Evolutionary conservation across 2,113 vertebrate genomes (phyloP), one percentile per base, ranked within the genome.

Genomic region (Elephas maximus): DNA sequence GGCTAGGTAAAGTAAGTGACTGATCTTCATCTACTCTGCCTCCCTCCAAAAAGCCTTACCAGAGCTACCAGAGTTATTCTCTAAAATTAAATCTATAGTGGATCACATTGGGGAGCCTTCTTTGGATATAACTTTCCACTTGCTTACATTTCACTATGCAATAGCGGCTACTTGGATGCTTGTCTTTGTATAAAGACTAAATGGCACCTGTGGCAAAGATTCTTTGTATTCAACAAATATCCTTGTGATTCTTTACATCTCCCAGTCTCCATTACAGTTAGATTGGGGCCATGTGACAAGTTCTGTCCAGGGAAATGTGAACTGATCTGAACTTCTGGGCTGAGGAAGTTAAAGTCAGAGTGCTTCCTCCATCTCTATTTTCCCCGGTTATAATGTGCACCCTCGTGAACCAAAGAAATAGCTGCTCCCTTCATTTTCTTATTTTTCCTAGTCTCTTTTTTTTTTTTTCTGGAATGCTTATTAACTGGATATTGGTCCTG

Each of bases 341-440:
- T 57, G 9, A 57, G 28, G 60, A 85, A 69, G 28, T 79, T 37
- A 45, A 89, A 76, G 30, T 20, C 51, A 71, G 51, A 90, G 8
- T 57, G 44, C 24, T 8, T 26, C 77, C 21, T 60, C 15, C 15
- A 6, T 82, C 20, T 23, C 17, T 62, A 4, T 86, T 26, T 8
- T 63, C n/a, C 44, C 3, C 12, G 33, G 0, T 63, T 14, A 2
- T 4, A 9, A n/a, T 21, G 28, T 0, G 1, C 21, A 24, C 20
- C 12, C 44, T 60, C 30, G 1, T 30, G 51, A 88, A 28, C 30
- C 83, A 74, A 65, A 78, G 23, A 73, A 45, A 41, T 2, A 48
- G 37, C 20, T 41, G n/a, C 20, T 62, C 24, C 24, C 65, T 48
- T 57, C 21, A 20, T 20, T 51, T 51, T 69, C 48, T 83, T 86